Base-by-base conservation (phyloP, 2,797 vertebrate genomes). In the Dryobates pubescens region DNA sequence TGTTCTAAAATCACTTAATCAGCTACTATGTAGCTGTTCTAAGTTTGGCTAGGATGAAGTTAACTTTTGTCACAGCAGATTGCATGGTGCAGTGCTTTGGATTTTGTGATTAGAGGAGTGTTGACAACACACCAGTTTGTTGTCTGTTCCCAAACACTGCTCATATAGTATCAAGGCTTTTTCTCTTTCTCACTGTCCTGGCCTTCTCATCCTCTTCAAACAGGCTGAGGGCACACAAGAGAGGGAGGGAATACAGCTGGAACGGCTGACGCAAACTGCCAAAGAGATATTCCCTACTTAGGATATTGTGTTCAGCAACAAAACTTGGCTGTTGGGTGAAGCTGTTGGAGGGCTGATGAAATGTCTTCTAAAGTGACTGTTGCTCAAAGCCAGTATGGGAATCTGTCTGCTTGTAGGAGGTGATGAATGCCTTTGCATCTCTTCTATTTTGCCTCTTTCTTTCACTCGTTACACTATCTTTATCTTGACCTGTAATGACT, bases 201-300 rank as follows among this genome's bases (percentile, higher is more conserved):
- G 7, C 5, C 4, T 2, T 5, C 53, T 10, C 11, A 6, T 0
- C 5, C 12, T 22, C 36, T 64, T 32, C 7, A 5, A 63, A 38
- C 0, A 69, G 13, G 5, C 7, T 63, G n/a, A 45, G 49, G 9
- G 18, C 10, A 24, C 16, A n/a, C n/a, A 70, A 72, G 9, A 56
- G 7, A 3, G 27, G 30, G 18, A 68, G 10, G 6, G 2, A 10
- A 51, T 26, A 54, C 2, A 38, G 38, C 3, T 7, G 7, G 8
- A 19, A 57, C 5, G 72, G 17, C 24, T 62, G 32, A 57, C 51
- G 13, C 7, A 2, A 81, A 13, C 49, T 51, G 49, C 7, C 23
- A 51, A 71, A 64, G 27, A 18, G 3, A 13, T 58, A 51, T 51
- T 74, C 11, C 30, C 6, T 15, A 49, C 4, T 36, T 15, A 15